Evolutionary conservation across 1,140 invertebrate species (phyloP), one percentile per base, ranked within the genome.

Genomic region (Drosophila mauritiana): DNA sequence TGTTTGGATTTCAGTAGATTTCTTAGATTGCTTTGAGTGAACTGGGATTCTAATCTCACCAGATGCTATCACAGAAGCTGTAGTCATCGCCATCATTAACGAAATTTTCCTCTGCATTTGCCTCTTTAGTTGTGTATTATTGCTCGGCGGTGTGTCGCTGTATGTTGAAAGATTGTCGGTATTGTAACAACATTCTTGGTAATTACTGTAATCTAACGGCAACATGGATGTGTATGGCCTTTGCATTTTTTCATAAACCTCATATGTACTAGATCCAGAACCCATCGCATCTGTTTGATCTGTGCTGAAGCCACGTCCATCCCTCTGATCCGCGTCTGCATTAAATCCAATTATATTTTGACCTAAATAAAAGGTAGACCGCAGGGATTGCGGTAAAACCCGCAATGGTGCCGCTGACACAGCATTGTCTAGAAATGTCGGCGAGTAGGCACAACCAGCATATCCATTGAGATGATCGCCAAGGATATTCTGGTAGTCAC

Each of bases 181-280:
- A 51, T 77, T 72, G 45, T 70, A 62, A 42, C 83, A 91, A 64
- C 93, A 93, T 92, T 96, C 96, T 78, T 94, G 94, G 92, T 95
- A 95, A 92, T 96, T 96, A 73, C 94, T 95, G 86, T 96, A 94
- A 39, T 91, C 77, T 25, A 90, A 49, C 31, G 91, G 76, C 39
- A 91, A 53, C 78, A 91, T 86, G 6, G 91, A 90, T 27, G 80
- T 88, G 43, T 91, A 77, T 7, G 78, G 75, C 12, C 89, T 53
- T n/a, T 61, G 20, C 27, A 72, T 67, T 63, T 78, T 64, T 40
- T 57, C 46, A 17, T 53, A 64, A n/a, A 46, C 69, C 10, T 74
- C 80, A 42, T 65, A 62, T 11, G 51, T 72, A 25, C 46, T 69
- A 48, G 70, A 73, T 25, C 27, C 65, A 39, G 56, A 46, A 15